phyloP scores from a whole-genome alignment of 2,888 invertebrate species.

The Drosophila imparisetae region DNA sequence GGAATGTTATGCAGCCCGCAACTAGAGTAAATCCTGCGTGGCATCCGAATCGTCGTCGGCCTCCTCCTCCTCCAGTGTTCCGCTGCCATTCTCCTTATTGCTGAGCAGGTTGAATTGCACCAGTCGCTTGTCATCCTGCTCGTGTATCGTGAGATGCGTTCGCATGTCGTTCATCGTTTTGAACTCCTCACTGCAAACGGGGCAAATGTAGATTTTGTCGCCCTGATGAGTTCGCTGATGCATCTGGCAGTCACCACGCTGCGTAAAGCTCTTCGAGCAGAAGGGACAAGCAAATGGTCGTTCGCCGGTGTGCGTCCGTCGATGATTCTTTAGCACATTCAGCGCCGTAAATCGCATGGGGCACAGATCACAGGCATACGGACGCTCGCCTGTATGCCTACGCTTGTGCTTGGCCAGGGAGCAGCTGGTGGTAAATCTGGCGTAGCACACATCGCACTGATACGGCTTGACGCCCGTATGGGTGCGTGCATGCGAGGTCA shows the following conservation, averaged over 20 bases:
- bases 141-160: constrained; percentile 85
- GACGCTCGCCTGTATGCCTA: constrained; percentile 87
- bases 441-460: constrained; percentile 86
- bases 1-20: constrained; percentile 18
- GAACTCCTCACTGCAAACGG: constrained; percentile 81
- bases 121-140: constrained; percentile 61
- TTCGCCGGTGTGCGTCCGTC: constrained; percentile 87
- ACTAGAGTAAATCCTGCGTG: constrained; percentile 40
- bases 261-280: constrained; percentile 87
- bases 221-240: constrained; percentile 87
- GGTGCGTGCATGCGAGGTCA: constrained; percentile 86
- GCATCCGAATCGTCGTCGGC: constrained; percentile 58
- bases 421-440: constrained; percentile 87
- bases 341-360: constrained; percentile 86
- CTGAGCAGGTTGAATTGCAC: constrained; percentile 61
- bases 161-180: constrained; percentile 86
- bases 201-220: constrained; percentile 77
- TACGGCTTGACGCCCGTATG: constrained; percentile 88
- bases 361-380: constrained; percentile 87
- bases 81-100: constrained; percentile 59
- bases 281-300: constrained; percentile 86
- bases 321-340: constrained; percentile 86
- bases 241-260: constrained; percentile 86
- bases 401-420: constrained; percentile 87
- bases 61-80: constrained; percentile 50